These are phyloP conservation scores for Tadarida brasiliensis DNA, from an alignment of 2,797 vertebrate species.

Conservation along the genomic window DNA sequence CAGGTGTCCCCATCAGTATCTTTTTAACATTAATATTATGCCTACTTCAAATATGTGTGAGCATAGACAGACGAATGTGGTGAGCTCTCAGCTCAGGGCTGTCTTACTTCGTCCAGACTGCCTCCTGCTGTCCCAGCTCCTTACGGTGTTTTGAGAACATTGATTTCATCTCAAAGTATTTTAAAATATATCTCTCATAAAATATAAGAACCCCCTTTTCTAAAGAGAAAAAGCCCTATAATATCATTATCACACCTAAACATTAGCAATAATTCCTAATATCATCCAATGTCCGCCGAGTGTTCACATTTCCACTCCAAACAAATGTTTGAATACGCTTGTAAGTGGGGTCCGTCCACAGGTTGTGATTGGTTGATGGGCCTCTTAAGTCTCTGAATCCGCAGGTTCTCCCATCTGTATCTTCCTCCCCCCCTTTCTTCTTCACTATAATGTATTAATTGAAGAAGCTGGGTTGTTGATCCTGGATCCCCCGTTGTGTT, in stretches of 20 bases:
- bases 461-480: background rate
- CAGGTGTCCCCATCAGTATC: background rate
- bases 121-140: background rate
- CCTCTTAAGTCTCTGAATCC: background rate
- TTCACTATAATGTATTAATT: background rate
- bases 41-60: background rate
- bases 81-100: fast-evolving
- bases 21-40: background rate
- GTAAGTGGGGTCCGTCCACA: background rate
- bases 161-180: background rate
- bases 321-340: background rate
- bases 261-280: background rate
- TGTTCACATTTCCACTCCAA: background rate
- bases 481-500: background rate
- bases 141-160: background rate
- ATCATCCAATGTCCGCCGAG: background rate
- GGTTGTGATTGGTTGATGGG: fast-evolving
- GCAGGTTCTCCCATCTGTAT: background rate
- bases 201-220: background rate
- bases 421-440: background rate
- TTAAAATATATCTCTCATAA: background rate
- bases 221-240: background rate
- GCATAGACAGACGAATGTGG: background rate
- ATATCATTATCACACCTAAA: background rate
- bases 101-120: fast-evolving